Evolutionary conservation across 1,140 invertebrate species (phyloP), one percentile per base, ranked within the genome.

Genomic region (Trachymyrmex cornetzi): DNA sequence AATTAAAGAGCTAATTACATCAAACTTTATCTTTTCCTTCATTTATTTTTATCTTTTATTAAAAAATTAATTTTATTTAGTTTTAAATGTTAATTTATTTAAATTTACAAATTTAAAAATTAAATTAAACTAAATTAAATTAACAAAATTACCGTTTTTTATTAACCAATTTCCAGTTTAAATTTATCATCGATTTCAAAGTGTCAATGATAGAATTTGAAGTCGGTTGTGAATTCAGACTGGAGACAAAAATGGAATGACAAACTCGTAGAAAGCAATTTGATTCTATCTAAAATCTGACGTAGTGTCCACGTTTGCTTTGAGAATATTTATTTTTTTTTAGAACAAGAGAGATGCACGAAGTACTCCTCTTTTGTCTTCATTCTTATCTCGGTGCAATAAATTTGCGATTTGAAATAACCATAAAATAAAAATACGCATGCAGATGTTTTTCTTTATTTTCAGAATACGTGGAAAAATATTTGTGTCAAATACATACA

Each of bases 221-320:
- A n/a, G 4, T 57, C 38, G 53, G 44, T 72, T 38, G 22, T 82
- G 72, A 74, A 59, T 82, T 30, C 3, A 48, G 19, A 59, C n/a
- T 59, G 12, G 1, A 74, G 22, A 81, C 16, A 74, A 82, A 74
- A 59, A 19, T 27, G 27, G 30, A 82, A 72, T 82, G 61, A 82
- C 19, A 22, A 67, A 67, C 19, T 50, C 24, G 19, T 69, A 34
- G 53, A n/a, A 19, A 82, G 53, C 67, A 82, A 61, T 72, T 72
- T 74, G 16, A 61, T 82, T 82, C 72, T 72, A 61, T 82, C 72
- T 72, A 61, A 61, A 74, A 19, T 74, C 14, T 61, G 38, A 16
- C 24, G 19, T 12, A 30, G 16, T 53, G n/a, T 57, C 34, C 66
- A 59, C 69, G 53, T 59, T 72, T 48, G 14, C 19, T 59, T 72